phyloP scores from a whole-genome alignment of 2,113 vertebrate species.

The Trogon melanurus region DNA sequence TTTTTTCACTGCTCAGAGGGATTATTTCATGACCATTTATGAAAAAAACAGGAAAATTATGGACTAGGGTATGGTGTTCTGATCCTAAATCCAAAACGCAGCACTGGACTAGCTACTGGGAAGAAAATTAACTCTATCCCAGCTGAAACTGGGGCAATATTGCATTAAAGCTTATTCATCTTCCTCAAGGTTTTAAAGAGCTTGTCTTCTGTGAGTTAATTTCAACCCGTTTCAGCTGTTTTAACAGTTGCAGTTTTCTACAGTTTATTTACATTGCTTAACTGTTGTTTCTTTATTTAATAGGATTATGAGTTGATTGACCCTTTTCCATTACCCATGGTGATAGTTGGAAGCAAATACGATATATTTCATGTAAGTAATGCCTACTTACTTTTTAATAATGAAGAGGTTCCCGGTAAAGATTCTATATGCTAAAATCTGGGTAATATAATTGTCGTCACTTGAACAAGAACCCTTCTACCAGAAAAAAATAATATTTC shows the following conservation, averaged over 20 bases:
- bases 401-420: not conserved
- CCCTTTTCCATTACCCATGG: conserved; percentile 90
- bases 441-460: not conserved
- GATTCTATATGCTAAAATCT: not conserved
- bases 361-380: conserved; percentile 92
- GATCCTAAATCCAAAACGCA: not conserved
- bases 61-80: not conserved
- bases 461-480: not conserved
- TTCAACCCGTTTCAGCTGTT: not conserved
- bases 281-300: conserved; percentile 30
- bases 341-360: conserved; percentile 95
- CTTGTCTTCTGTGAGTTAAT: not conserved
- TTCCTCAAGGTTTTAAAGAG: not conserved
- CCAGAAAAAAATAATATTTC: not conserved
- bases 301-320: conserved; percentile 93
- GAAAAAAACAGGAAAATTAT: not conserved
- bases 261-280: not conserved
- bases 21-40: not conserved
- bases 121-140: not conserved
- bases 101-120: not conserved
- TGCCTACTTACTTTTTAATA: not conserved
- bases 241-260: not conserved
- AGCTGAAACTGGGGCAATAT: not conserved
- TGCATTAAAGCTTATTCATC: not conserved
- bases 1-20: not conserved